Conservation (phyloP, 1,140 invertebrate species). For the Lanistes nyassanus region DNA sequence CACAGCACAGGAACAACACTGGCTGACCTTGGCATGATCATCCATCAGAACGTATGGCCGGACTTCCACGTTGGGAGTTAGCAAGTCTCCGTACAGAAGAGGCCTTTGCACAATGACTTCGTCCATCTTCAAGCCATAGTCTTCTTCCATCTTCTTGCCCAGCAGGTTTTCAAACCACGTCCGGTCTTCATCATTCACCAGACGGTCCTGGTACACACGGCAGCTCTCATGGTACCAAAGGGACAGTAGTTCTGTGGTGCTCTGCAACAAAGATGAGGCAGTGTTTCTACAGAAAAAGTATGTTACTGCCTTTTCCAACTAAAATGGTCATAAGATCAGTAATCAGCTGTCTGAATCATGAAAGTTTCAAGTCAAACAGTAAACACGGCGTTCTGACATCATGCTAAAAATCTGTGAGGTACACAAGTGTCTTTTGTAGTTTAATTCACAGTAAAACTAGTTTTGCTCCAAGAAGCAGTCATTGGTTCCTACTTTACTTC, state of each 20-base stretch:
- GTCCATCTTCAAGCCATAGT: conserved; percentile 59
- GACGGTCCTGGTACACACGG: conserved; percentile 68
- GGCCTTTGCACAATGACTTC: conserved; percentile 63
- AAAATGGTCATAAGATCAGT: no score
- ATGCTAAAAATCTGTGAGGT: no score
- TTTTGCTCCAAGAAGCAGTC: no score
- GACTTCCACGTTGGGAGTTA: conserved; percentile 54
- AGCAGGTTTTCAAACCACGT: conserved; percentile 63
- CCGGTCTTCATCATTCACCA: conserved; percentile 68
- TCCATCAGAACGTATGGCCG: conserved; percentile 62
- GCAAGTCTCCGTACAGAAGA: conserved; percentile 69
- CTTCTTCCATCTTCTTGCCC: conserved; percentile 60
- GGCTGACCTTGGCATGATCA: conserved; percentile 62
- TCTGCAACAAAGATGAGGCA: conserved; percentile 34
- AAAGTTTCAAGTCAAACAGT: no score
- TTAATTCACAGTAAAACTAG: no score
- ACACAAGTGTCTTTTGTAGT: no score
- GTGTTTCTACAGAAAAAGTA: no score
- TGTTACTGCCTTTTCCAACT: no score
- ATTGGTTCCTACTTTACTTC: no score
- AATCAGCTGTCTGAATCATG: no score
- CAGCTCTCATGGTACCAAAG: conserved; percentile 68
- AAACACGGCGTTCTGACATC: no score
- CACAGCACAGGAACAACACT: background rate
- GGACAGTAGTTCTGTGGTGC: conserved; percentile 55